A percentile compares a stretch with the other conserved stretches of the same genome.
Conservation (phyloP, 2,888 invertebrate species). For the Cantharis flavilabris region DNA sequence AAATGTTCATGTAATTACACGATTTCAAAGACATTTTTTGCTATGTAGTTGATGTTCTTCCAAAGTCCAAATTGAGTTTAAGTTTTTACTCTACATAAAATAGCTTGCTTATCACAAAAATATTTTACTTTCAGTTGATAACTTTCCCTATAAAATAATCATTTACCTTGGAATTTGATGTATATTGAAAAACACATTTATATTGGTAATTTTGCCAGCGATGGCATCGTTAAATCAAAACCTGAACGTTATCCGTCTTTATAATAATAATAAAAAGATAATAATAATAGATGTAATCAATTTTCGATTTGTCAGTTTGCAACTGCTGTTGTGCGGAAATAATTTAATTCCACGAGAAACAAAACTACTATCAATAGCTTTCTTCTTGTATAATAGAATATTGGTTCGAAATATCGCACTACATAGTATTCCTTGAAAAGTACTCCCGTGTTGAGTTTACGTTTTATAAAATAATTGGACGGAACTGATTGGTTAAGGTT, state of each 20-base stretch:
- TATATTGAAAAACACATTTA: background rate
- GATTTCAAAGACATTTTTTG: background rate
- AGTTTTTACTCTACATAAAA: too few species aligned
- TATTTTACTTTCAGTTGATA: background rate
- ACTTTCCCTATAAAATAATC: background rate
- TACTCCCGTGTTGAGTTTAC: background rate
- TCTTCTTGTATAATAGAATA: background rate
- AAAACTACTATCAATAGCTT: too few species aligned
- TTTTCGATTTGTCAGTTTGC: background rate
- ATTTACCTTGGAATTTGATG: background rate
- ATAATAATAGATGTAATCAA: background rate
- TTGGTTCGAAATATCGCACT: background rate
- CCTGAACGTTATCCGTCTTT: background rate
- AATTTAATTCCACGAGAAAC: background rate
- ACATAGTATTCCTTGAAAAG: background rate
- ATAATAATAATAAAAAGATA: background rate
- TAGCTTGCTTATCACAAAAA: background rate
- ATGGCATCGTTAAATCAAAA: background rate
- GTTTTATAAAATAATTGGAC: background rate
- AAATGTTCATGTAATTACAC: background rate
- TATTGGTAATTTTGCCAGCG: background rate
- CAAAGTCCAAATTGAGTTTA: background rate
- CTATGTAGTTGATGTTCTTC: background rate
- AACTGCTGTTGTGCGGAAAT: background rate
- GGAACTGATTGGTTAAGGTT: background rate